A percentile compares a stretch with the other conserved stretches of the same genome.
These are phyloP conservation scores for Aphelenchoides besseyi DNA, from an alignment of 1,140 invertebrate species.

Conservation along the genomic window DNA sequence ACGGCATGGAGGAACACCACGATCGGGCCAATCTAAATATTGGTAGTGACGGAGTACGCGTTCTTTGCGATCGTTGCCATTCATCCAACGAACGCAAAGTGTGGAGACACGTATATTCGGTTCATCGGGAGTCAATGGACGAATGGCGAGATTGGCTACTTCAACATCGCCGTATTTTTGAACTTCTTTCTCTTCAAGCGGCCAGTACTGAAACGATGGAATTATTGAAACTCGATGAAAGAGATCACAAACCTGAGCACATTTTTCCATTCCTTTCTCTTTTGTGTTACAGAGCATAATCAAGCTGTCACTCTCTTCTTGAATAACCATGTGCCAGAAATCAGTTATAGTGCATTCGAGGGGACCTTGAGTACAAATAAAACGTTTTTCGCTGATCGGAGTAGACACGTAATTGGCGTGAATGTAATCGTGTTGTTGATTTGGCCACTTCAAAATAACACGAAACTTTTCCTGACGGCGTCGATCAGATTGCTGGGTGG, in stretches of 20 bases:
- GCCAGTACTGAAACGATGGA: conserved; percentile 41
- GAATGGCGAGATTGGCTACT: conserved; percentile 19
- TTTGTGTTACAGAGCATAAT: conserved; percentile 48
- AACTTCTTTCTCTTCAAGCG: conserved; percentile 30
- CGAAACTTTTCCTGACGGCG: conserved; percentile 33
- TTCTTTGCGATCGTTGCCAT: background rate
- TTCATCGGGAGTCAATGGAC: conserved; percentile 24
- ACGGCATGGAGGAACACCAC: conserved; percentile 33
- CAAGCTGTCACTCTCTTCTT: conserved; percentile 37
- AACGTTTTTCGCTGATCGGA: conserved; percentile 36
- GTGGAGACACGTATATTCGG: conserved; percentile 16
- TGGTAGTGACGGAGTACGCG: conserved; percentile 32
- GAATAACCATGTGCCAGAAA: conserved; percentile 48
- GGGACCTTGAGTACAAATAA: conserved; percentile 51
- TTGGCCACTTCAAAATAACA: conserved; percentile 43
- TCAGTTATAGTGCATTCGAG: conserved; percentile 39
- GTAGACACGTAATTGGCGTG: conserved; percentile 44
- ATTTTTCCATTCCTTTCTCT: conserved; percentile 48
- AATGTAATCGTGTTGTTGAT: conserved; percentile 33
- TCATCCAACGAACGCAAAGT: conserved; percentile 17
- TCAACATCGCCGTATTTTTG: conserved; percentile 20
- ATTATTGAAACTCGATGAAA: background rate
- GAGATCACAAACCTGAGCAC: conserved; percentile 1
- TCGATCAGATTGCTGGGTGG: background rate
- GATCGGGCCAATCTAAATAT: conserved; percentile 47